phyloP scores from a whole-genome alignment of 2,888 invertebrate genomes.

The Dryobota labecula region DNA sequence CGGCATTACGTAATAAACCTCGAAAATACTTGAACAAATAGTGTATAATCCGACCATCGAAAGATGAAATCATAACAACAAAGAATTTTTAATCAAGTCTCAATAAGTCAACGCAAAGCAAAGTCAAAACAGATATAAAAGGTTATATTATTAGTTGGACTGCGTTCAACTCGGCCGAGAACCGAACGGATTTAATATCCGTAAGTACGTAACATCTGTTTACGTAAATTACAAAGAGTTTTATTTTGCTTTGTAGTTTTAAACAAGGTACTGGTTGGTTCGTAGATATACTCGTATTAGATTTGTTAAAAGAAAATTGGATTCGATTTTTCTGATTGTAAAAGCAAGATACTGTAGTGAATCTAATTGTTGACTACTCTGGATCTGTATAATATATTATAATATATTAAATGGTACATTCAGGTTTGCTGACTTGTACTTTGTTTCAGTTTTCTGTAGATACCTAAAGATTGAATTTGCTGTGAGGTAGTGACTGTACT shows the following conservation, averaged over 20 bases:
- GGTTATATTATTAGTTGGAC: conserved; percentile 48
- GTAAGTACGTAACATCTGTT: conserved; percentile 62
- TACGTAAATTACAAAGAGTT: conserved; percentile 62
- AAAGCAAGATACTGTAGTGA: not conserved
- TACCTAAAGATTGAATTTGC: not conserved
- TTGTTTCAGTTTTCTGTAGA: not conserved
- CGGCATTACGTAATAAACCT: no score
- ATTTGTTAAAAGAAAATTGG: conserved; percentile 14
- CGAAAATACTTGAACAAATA: no score
- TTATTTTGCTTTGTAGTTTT: conserved; percentile 58
- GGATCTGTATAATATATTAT: not conserved
- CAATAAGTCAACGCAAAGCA: conserved; percentile 5
- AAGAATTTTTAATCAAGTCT: conserved; percentile 29
- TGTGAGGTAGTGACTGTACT: not conserved
- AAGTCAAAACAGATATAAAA: conserved; percentile 53
- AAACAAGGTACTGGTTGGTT: conserved; percentile 14
- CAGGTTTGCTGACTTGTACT: not conserved
- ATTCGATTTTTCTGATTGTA: conserved; percentile 20
- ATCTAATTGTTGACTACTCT: conserved; percentile 19
- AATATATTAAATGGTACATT: no score
- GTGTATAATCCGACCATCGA: no score
- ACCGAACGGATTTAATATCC: conserved; percentile 57
- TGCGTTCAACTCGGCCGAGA: conserved; percentile 53
- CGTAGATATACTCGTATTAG: conserved; percentile 9
- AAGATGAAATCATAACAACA: no score